These are phyloP conservation scores for Hololepta plana DNA, from an alignment of 2,888 invertebrate genomes.

Conservation along the genomic window DNA sequence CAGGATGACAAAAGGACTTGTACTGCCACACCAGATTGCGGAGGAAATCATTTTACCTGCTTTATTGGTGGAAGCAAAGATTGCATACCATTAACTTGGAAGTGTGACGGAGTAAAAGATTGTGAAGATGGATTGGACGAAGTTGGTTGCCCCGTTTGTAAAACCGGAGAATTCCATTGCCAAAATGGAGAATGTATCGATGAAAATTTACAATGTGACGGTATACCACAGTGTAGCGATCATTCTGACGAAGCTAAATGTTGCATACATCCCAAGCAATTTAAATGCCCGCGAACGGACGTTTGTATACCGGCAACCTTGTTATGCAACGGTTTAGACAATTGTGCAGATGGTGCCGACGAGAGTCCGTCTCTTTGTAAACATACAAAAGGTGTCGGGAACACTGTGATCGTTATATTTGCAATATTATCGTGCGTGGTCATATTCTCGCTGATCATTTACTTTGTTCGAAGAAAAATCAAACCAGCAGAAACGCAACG, in stretches of 20 bases:
- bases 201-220: slow-evolving; percentile 12
- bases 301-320: slow-evolving; percentile 48
- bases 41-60: slow-evolving; percentile 54
- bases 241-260: slow-evolving; percentile 50
- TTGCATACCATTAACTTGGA: slow-evolving; percentile 51
- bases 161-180: slow-evolving; percentile 16
- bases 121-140: slow-evolving; percentile 75
- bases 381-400: slow-evolving; percentile 16
- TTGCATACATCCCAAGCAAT: slow-evolving; percentile 41
- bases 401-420: slow-evolving; percentile 31
- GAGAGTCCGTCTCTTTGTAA: slow-evolving; percentile 49
- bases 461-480: slow-evolving; percentile 15
- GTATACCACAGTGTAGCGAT: slow-evolving; percentile 41
- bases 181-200: slow-evolving; percentile 10
- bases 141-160: slow-evolving; percentile 52
- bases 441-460: slow-evolving; percentile 22
- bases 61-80: slow-evolving; percentile 37
- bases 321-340: slow-evolving; percentile 58
- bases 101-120: slow-evolving; percentile 64
- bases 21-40: slow-evolving; percentile 48
- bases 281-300: slow-evolving; percentile 54
- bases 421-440: slow-evolving; percentile 36
- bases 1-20: slow-evolving; percentile 46
- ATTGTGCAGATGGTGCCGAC: slow-evolving; percentile 69
- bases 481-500: slow-evolving; percentile 22